These are phyloP conservation scores for Aplysina aerophoba DNA, from an alignment of 37 sponge, comb jelly and placozoan species.

Conservation along the genomic window DNA sequence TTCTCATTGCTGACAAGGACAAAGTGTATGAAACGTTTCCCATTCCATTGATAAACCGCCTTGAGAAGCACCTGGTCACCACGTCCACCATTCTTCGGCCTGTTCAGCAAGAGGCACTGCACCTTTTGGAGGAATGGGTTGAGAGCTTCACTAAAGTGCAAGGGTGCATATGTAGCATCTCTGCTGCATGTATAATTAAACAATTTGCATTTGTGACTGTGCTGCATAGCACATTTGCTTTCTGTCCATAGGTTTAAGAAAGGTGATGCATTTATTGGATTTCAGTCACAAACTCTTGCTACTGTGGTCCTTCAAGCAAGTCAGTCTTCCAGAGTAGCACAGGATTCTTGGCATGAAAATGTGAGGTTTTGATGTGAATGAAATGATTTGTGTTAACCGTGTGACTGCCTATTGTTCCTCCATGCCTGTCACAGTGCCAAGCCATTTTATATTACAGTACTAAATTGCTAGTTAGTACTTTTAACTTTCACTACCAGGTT, in stretches of 20 bases:
- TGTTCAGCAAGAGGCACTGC: constrained; percentile 46
- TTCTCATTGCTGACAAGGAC: constrained; percentile 82
- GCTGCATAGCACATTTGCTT: no score
- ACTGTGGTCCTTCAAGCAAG: constrained; percentile 78
- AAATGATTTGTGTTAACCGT: no score
- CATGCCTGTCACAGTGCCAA: no score
- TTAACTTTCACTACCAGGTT: no score
- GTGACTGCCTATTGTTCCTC: no score
- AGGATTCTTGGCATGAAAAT: background rate
- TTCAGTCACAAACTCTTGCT: constrained; percentile 85
- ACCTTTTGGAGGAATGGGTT: constrained; percentile 59
- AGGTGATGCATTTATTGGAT: constrained; percentile 89
- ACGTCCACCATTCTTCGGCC: constrained; percentile 64
- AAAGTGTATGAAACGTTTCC: constrained; percentile 90
- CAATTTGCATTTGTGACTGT: no score
- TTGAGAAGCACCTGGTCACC: constrained; percentile 93
- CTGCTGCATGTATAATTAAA: no score
- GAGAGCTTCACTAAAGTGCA: background rate
- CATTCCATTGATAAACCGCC: constrained; percentile 91
- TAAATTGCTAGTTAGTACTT: no score
- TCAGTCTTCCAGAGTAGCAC: background rate
- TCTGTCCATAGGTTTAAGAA: constrained; percentile 45
- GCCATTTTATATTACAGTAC: no score
- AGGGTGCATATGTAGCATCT: no score
- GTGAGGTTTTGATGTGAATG: background rate